phyloP scores from a whole-genome alignment of 2,888 invertebrate genomes.

The Agonopterix alstromeriana region DNA sequence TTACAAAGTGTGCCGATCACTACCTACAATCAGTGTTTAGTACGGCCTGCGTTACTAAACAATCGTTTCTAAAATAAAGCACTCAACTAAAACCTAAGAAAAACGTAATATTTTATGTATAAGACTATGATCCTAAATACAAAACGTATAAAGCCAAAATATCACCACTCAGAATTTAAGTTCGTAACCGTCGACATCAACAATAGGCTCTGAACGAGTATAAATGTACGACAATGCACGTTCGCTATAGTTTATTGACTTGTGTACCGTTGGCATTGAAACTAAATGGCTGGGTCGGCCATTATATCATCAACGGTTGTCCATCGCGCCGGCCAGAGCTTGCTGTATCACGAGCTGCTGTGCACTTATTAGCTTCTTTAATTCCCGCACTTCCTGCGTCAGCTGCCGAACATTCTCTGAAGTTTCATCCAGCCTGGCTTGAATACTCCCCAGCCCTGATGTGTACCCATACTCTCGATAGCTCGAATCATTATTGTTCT shows the following conservation, averaged over 20 bases:
- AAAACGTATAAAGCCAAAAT: slow-evolving; percentile 24
- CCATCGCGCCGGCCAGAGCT: slow-evolving; percentile 61
- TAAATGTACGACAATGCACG: slow-evolving; percentile 43
- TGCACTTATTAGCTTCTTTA: slow-evolving; percentile 76
- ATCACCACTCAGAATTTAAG: slow-evolving; percentile 54
- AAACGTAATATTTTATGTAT: too few relatives aligned
- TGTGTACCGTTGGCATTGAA: slow-evolving; percentile 69
- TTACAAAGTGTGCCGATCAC: too few relatives aligned
- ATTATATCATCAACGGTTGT: slow-evolving; percentile 68
- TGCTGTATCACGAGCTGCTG: slow-evolving; percentile 72
- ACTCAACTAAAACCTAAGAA: too few relatives aligned
- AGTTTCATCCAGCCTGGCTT: slow-evolving; percentile 81
- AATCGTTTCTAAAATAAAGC: too few relatives aligned
- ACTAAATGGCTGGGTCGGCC: slow-evolving; percentile 50
- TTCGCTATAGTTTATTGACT: slow-evolving; percentile 66
- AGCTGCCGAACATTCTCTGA: slow-evolving; percentile 81
- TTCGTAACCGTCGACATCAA: slow-evolving; percentile 33
- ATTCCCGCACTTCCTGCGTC: slow-evolving; percentile 81
- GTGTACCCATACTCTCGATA: slow-evolving; percentile 76
- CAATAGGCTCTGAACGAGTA: slow-evolving; percentile 39
- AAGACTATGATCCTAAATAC: background rate
- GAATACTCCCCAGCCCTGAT: slow-evolving; percentile 75
- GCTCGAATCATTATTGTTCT: slow-evolving; percentile 75
- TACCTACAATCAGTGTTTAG: background rate
- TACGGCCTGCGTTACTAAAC: background rate